These are phyloP conservation scores for Diplodus puntazzo DNA, from an alignment of 2,797 vertebrate species.

Conservation along the genomic window DNA sequence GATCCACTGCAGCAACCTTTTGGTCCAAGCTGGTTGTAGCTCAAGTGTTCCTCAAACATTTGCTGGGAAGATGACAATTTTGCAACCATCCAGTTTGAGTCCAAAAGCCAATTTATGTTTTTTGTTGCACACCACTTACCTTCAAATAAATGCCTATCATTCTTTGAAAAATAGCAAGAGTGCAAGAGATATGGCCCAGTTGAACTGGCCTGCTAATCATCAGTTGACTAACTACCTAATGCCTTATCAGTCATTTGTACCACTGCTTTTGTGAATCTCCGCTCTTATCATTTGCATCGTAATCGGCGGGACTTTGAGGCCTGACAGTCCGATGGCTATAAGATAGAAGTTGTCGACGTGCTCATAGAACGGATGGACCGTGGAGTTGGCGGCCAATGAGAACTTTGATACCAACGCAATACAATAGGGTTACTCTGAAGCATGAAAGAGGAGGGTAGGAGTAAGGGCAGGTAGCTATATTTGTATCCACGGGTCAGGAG, in stretches of 20 bases:
- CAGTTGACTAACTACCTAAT: slow-evolving; percentile 64
- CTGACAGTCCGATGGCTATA: slow-evolving; percentile 59
- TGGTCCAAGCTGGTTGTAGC: too few relatives aligned
- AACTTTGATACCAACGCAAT: slow-evolving; percentile 59
- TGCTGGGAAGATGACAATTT: not conserved
- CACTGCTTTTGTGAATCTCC: slow-evolving; percentile 60
- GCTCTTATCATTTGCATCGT: slow-evolving; percentile 76
- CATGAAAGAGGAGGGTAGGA: not conserved
- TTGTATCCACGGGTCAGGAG: not conserved
- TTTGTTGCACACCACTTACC: not conserved
- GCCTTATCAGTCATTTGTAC: slow-evolving; percentile 73
- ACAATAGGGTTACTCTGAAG: slow-evolving; percentile 1
- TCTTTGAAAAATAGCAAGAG: slow-evolving; percentile 4
- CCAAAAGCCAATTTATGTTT: not conserved
- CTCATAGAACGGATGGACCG: slow-evolving; percentile 30
- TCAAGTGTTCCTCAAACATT: not conserved
- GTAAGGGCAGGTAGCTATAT: not conserved
- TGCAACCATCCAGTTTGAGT: slow-evolving; percentile 7
- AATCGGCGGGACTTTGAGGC: slow-evolving; percentile 83
- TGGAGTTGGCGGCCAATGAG: slow-evolving; percentile 41
- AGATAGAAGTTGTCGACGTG: slow-evolving; percentile 68
- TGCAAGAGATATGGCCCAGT: slow-evolving; percentile 28
- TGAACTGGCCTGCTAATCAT: slow-evolving; percentile 55
- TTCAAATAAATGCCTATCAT: not conserved
- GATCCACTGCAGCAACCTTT: too few relatives aligned